A percentile compares a stretch with the other conserved stretches of the same genome.
phyloP scores from a whole-genome alignment of 1,140 invertebrate species.

The Bombus terrestris region DNA sequence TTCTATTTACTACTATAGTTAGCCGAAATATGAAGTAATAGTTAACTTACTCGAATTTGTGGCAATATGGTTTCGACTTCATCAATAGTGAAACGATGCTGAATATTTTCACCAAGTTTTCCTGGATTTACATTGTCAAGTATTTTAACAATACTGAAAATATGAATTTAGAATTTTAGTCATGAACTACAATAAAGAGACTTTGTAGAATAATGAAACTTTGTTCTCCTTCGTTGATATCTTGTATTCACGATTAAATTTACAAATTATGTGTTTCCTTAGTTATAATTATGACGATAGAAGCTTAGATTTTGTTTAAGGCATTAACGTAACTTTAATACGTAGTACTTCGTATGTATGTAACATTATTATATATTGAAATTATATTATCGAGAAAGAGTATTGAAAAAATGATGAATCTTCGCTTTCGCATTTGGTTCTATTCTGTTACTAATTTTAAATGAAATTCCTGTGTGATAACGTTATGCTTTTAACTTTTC shows the following conservation, averaged over 20 bases:
- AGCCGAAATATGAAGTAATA: neutral
- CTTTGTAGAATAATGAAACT: neutral
- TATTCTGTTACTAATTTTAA: no score
- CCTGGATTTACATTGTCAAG: conserved; percentile 81
- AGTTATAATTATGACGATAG: no score
- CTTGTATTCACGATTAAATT: no score
- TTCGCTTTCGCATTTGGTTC: neutral
- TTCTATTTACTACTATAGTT: no score
- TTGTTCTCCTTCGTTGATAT: neutral
- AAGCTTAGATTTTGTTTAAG: neutral
- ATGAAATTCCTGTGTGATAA: neutral
- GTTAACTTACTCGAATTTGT: conserved; percentile 81
- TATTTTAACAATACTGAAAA: conserved; percentile 83
- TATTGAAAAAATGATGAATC: neutral
- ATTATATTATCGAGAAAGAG: no score
- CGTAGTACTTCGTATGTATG: no score
- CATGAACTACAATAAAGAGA: neutral
- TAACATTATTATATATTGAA: neutral
- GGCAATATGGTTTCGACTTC: conserved; percentile 83
- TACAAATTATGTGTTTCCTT: no score
- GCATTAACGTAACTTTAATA: neutral
- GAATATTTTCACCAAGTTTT: conserved; percentile 77
- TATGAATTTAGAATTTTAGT: conserved; percentile 36
- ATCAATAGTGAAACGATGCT: conserved; percentile 81
- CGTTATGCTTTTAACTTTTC: neutral